Evolutionary conservation across 2,113 vertebrate genomes (phyloP).

Genomic region (Etia nguti): DNA sequence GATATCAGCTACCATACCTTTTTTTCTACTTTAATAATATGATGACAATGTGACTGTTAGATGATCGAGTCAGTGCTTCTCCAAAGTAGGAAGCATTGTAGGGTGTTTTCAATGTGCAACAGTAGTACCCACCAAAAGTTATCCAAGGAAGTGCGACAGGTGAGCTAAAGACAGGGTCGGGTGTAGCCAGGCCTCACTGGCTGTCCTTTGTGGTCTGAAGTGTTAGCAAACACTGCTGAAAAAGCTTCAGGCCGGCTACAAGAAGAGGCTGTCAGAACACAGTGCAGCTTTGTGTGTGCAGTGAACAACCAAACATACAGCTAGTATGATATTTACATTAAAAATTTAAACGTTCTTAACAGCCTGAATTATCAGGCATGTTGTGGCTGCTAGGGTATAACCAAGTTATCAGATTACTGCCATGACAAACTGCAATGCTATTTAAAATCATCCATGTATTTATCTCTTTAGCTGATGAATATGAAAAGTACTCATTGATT

Average conservation of each 20-base stretch:
- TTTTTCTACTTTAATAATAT: background rate
- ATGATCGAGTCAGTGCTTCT: background rate
- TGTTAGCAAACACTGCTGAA: background rate
- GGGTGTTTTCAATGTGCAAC: background rate
- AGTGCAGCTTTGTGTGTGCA: rapidly evolving
- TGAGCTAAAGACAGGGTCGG: background rate
- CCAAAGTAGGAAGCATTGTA: background rate
- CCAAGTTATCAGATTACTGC: background rate
- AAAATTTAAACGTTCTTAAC: rapidly evolving
- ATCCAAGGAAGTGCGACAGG: background rate
- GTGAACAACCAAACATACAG: background rate
- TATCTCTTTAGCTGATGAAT: background rate
- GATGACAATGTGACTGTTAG: background rate
- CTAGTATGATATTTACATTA: background rate
- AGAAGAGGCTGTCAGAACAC: background rate
- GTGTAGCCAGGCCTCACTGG: background rate
- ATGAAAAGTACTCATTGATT: background rate
- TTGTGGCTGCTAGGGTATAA: background rate
- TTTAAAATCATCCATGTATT: background rate
- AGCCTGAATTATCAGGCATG: background rate
- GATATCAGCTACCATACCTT: background rate
- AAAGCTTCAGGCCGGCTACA: background rate
- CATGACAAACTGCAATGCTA: too few species aligned
- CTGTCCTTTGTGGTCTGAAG: background rate
- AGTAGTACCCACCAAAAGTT: background rate